Base-by-base conservation (phyloP, 2,888 invertebrate species). In the Drosophila meridiana region DNA sequence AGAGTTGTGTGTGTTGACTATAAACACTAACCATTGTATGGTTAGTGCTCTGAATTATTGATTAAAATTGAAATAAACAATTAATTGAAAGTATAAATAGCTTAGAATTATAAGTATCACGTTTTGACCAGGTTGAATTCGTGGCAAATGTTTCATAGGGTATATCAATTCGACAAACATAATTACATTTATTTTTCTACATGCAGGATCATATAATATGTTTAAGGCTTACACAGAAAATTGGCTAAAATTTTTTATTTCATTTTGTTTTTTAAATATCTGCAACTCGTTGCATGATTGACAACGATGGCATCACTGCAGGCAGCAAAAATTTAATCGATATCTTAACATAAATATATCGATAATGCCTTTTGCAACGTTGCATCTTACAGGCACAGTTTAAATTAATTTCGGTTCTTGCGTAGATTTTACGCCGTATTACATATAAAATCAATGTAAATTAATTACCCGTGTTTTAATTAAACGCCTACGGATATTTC, bases 341-440 rank as follows among this genome's bases (percentile, higher is more conserved):
- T 45, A 60, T 50, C 8, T n/a, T 14, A 6, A 7, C 7, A 3
- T 7, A 9, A 20, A 53, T 30, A 13, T 67, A 73, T 57, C 81
- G 78, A 81, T 74, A 52, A 38, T 52, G n/a, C 58, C 69, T 67
- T 57, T 79, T 75, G 56, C 85, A 87, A 73, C 84, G 61, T 77
- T 87, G 89, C 43, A 58, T 79, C 73, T 81, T 66, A 73, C 78
- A 86, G 88, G 76, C 84, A 73, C 86, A 89, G 89, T 85, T 85
- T 82, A 87, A 85, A 84, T 84, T 88, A 83, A 87, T 84, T 87
- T 89, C 64, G 67, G 42, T 55, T 82, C 73, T 78, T 73, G 69
- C 58, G 58, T 65, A 43, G 34, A 61, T 63, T 83, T 73, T 69
- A 32, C 55, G 45, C 13, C 8, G 38, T 45, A 50, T 52, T 28